Evolutionary conservation across 2,797 vertebrate species (phyloP), one percentile per base, ranked within the genome.

Genomic region (Anguilla anguilla): DNA sequence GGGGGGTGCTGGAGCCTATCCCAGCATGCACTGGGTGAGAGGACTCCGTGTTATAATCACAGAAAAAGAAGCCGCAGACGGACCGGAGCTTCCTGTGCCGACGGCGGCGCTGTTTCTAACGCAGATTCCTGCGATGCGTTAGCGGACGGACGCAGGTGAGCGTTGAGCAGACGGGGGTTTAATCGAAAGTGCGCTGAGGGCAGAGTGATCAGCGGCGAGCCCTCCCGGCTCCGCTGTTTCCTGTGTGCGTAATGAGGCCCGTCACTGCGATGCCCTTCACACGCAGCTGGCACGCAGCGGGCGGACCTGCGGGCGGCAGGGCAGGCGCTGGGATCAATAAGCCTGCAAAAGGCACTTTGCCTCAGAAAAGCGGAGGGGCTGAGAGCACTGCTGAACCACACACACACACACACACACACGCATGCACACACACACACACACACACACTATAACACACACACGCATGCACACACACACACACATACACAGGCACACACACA

Each of bases 221-320:
- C 15, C 25, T 35, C 35, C 7, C 49, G 51, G 17, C 90, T 88
- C 89, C 88, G 89, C 88, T 86, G 84, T 88, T 85, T 10, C 1
- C 87, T 91, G 95, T 92, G 93, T 93, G 93, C 89, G 90, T 95
- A 95, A 96, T 96, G 95, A 95, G 92, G 87, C 86, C 93, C 95
- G 94, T 96, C 96, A 96, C 93, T 94, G 93, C 92, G 86, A 94
- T 96, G 95, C 92, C 95, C 96, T 97, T 96, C 96, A 96, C 95
- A 95, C 92, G 89, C 95, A 93, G 90, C 95, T 92, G 93, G 89
- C 93, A 94, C 91, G 89, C 31, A 90, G 86, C 90, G 93, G 88
- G 87, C 43, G 88, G 87, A 87, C 91, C 92, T 92, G 82, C 89
- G 74, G 91, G 92, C 91, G 84, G 85, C 86, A 31, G 53, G 25